Conservation (phyloP, 2,888 invertebrate species). For the Morinoia aosen region DNA sequence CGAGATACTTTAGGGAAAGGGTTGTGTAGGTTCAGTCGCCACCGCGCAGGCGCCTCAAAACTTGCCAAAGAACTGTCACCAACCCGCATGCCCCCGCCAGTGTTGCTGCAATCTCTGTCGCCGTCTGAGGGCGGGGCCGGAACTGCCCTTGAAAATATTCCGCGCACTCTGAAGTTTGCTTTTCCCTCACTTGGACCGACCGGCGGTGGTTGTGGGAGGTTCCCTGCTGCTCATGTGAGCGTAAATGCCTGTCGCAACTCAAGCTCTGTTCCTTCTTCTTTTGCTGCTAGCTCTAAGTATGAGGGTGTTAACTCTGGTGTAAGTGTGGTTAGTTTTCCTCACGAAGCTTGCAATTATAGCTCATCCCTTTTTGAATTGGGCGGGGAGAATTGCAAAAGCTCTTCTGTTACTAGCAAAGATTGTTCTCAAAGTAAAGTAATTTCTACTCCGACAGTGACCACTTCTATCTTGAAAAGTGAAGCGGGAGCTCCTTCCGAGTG, state of each 20-base stretch:
- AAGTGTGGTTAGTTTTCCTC: not conserved
- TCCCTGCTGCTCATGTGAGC: not conserved
- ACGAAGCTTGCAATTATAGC: not conserved
- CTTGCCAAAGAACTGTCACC: not conserved
- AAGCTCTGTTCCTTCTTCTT: not conserved
- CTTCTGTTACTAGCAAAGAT: not conserved
- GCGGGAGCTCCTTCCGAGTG: not conserved
- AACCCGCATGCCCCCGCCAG: not conserved
- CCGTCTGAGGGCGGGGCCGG: not conserved
- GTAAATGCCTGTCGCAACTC: not conserved
- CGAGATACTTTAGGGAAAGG: not conserved
- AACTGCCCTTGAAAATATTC: not conserved
- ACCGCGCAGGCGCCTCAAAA: slow-evolving; percentile 1
- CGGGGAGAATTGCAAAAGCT: not conserved
- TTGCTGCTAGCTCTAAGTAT: not conserved
- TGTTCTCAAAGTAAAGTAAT: not conserved
- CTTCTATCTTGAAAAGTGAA: not conserved
- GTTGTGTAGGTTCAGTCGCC: not conserved
- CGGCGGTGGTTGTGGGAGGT: not conserved
- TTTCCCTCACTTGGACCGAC: not conserved
- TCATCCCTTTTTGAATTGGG: not conserved
- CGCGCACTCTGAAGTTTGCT: not conserved
- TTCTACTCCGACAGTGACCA: not conserved
- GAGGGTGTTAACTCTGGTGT: not conserved
- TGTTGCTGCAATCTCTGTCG: not conserved